Conservation (phyloP, 2,888 invertebrate genomes). For the Osedax fenrisi region DNA sequence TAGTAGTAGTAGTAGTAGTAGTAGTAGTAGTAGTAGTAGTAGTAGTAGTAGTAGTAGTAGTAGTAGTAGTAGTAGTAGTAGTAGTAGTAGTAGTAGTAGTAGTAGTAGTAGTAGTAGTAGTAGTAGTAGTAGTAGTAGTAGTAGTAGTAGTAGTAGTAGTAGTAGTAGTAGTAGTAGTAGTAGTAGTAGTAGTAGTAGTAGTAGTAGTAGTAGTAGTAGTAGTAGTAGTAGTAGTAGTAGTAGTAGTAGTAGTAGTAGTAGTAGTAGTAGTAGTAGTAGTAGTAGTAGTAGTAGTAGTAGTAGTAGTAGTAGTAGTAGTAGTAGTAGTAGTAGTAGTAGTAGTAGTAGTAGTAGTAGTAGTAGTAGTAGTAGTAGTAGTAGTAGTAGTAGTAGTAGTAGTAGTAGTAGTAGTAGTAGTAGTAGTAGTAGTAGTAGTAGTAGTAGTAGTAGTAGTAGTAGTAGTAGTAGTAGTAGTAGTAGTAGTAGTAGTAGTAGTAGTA, state of each 20-base stretch:
- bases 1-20: neutral
- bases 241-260: conserved; percentile 2
- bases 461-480: conserved; percentile 2
- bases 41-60: neutral
- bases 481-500: conserved; percentile 2
- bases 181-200: neutral
- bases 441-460: conserved; percentile 2
- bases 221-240: conserved; percentile 2
- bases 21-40: neutral
- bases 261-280: conserved; percentile 2
- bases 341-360: conserved; percentile 2
- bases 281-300: neutral
- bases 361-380: neutral
- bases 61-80: conserved; percentile 2
- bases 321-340: neutral
- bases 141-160: conserved; percentile 2
- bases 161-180: neutral
- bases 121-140: neutral
- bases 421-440: conserved; percentile 2
- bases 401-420: neutral
- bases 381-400: neutral
- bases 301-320: conserved; percentile 2
- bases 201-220: conserved; percentile 2
- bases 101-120: conserved; percentile 2
- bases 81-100: neutral